Evolutionary conservation across 2,797 vertebrate genomes (phyloP).

Genomic region (Hylomyscus alleni): DNA sequence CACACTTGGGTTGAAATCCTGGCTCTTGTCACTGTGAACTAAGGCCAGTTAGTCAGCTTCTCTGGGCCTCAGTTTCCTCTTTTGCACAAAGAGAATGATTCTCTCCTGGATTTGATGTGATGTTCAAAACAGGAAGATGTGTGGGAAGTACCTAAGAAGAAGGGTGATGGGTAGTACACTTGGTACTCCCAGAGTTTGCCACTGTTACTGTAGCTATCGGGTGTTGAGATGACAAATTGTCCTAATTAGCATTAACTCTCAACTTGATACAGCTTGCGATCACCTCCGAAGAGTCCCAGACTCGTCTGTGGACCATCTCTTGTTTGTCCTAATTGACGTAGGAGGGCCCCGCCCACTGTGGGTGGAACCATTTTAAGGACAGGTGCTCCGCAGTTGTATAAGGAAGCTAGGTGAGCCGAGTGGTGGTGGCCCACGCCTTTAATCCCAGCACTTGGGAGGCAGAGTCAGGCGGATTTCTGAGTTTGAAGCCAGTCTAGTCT

Average conservation of each 20-base stretch:
- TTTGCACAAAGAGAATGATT: background rate
- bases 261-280: background rate
- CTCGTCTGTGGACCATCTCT: background rate
- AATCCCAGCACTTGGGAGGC: too few relatives aligned
- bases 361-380: background rate
- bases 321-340: background rate
- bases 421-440: too few relatives aligned
- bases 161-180: background rate
- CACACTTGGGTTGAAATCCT: background rate
- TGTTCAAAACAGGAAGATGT: background rate
- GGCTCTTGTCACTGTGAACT: background rate
- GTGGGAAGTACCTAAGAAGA: too few relatives aligned
- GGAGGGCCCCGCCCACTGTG: background rate
- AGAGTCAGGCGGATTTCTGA: too few relatives aligned
- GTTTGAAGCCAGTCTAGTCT: too few relatives aligned
- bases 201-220: background rate
- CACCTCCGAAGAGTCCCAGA: background rate
- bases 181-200: background rate
- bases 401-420: background rate
- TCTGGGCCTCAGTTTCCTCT: conserved; percentile 8
- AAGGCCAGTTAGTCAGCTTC: background rate
- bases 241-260: background rate
- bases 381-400: too few relatives aligned
- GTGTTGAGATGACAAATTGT: background rate
- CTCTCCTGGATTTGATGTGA: background rate